These are phyloP conservation scores for Peromyscus californicus DNA, from an alignment of 2,113 vertebrate genomes.

Conservation along the genomic window DNA sequence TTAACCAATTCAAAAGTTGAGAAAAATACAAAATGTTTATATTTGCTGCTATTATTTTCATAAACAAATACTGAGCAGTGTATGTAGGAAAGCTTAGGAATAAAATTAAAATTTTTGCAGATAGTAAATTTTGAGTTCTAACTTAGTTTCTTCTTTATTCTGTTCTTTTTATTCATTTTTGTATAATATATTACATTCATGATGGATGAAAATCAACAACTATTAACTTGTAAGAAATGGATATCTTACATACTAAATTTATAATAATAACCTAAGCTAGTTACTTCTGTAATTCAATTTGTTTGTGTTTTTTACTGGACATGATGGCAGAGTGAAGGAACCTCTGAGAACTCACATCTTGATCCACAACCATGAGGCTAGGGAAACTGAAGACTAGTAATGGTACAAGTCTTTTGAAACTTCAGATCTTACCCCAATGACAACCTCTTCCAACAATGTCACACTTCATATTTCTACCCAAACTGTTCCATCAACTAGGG, in stretches of 20 bases:
- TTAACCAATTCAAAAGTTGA: not conserved
- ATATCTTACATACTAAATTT: not conserved
- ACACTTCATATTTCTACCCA: too few species aligned
- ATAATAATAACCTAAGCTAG: not conserved
- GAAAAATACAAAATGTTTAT: not conserved
- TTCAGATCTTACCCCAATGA: too few species aligned
- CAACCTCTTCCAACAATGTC: too few species aligned
- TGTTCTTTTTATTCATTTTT: not conserved
- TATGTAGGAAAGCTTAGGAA: not conserved
- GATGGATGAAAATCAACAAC: not conserved
- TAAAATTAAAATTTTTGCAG: not conserved
- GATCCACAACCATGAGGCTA: too few species aligned
- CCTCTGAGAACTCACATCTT: too few species aligned
- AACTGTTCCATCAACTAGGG: too few species aligned
- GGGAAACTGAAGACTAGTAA: too few species aligned
- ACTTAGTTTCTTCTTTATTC: not conserved
- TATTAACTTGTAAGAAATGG: not conserved
- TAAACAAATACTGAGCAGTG: not conserved
- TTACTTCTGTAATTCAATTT: not conserved
- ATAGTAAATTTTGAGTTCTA: not conserved
- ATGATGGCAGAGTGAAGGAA: too few species aligned
- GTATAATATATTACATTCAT: not conserved
- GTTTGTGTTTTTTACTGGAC: not conserved
- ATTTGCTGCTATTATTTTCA: not conserved
- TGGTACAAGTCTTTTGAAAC: too few species aligned